Base-by-base conservation (phyloP, 2,888 invertebrate genomes). In the Silvanus unidentatus region DNA sequence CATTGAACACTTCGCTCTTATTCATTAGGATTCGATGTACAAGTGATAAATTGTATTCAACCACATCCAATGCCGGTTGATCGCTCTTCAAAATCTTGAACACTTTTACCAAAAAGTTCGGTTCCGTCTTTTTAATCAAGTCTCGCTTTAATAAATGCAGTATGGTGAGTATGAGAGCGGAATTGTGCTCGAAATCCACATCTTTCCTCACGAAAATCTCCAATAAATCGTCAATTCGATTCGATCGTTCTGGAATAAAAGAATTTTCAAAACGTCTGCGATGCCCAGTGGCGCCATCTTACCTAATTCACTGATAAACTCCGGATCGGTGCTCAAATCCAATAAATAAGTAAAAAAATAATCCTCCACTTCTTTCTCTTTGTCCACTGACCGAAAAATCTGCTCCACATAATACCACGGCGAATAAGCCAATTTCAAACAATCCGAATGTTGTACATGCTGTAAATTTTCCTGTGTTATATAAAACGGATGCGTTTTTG, bases 251-350 rank as follows among this genome's bases (percentile, higher is more conserved):
- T 51, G 37, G n/a, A n/a, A n/a, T n/a, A n/a, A n/a, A n/a, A n/a
- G n/a, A n/a, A n/a, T n/a, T n/a, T n/a, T n/a, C n/a, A n/a, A n/a
- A n/a, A n/a, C n/a, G n/a, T n/a, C n/a, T n/a, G n/a, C n/a, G n/a
- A n/a, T n/a, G n/a, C n/a, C n/a, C n/a, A n/a, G n/a, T n/a, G n/a
- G n/a, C n/a, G n/a, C n/a, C n/a, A n/a, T n/a, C n/a, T 32, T 52
- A 68, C 68, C 65, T 42, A 69, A 48, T 44, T 60, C 58, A 46
- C 63, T 63, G n/a, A 69, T 62, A 50, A 69, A 69, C 37, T 58
- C 63, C 0, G 58, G 57, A 52, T 69, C 69, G 9, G 55, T 50
- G 11, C 64, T 60, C 13, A 65, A 47, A 42, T 62, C 57, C 9
- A 49, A 47, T 8, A 69, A 48, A 16, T 63, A 59, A 4, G 63